phyloP scores from a whole-genome alignment of 2,888 invertebrate species.

The Ennomos erosarius region DNA sequence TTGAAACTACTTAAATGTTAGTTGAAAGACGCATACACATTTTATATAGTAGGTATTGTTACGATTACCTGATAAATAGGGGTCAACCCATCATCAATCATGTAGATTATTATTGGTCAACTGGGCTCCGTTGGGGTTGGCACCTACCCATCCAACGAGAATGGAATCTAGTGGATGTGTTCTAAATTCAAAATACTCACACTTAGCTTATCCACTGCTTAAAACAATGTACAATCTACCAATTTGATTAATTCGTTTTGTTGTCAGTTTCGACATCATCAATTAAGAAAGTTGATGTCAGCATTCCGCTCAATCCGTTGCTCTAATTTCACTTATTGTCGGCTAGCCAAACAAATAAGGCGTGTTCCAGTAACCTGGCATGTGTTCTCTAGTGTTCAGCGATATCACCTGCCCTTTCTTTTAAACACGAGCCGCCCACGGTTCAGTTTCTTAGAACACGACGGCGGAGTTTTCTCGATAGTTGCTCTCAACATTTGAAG shows the following conservation, averaged over 20 bases:
- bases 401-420: conserved; percentile 44
- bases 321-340: conserved; percentile 28
- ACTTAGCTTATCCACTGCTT: too few relatives aligned
- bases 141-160: too few relatives aligned
- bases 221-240: too few relatives aligned
- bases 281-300: conserved; percentile 15
- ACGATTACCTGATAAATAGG: neutral
- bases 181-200: too few relatives aligned
- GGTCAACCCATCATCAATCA: too few relatives aligned
- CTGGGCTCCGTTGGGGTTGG: too few relatives aligned
- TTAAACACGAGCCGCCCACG: conserved; percentile 45
- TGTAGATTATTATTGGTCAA: too few relatives aligned
- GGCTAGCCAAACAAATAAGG: conserved; percentile 31
- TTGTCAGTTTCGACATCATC: neutral
- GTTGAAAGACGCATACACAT: conserved; percentile 25
- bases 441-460: conserved; percentile 49
- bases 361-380: conserved; percentile 41
- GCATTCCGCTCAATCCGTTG: conserved; percentile 27
- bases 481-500: conserved; percentile 33
- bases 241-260: conserved; percentile 1
- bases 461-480: conserved; percentile 31
- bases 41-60: neutral
- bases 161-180: too few relatives aligned
- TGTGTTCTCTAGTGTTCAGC: conserved; percentile 36
- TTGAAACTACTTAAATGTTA: conserved; percentile 27